These are phyloP conservation scores for Tetragonula clypearis DNA, from an alignment of 1,140 invertebrate genomes.

Conservation along the genomic window DNA sequence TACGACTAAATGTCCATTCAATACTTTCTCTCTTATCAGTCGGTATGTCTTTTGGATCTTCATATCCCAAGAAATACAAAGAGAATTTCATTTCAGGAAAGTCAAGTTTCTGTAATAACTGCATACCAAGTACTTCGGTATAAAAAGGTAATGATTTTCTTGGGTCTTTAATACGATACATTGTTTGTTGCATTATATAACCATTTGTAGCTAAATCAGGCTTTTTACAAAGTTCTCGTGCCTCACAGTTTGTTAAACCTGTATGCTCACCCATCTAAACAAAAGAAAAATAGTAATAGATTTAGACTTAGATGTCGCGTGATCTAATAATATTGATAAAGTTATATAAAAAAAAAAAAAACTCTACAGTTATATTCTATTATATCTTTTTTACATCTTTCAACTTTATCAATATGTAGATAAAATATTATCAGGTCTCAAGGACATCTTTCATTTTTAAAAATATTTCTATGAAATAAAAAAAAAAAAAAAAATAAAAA, in stretches of 20 bases:
- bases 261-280: constrained; percentile 83
- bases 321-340: neutral
- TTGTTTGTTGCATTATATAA: constrained; percentile 97
- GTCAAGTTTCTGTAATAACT: constrained; percentile 92
- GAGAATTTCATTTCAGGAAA: constrained; percentile 95
- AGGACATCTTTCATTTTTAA: neutral
- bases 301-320: neutral
- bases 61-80: constrained; percentile 96
- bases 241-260: constrained; percentile 85
- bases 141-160: constrained; percentile 94
- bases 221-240: constrained; percentile 85
- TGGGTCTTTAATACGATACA: constrained; percentile 97
- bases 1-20: constrained; percentile 90
- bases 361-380: neutral
- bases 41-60: constrained; percentile 88
- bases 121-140: constrained; percentile 94
- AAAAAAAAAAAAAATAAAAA: neutral
- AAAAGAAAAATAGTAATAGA: constrained; percentile 31
- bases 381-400: constrained; percentile 4
- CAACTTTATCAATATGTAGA: constrained; percentile 10
- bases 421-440: constrained; percentile 29
- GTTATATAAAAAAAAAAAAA: neutral
- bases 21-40: constrained; percentile 86
- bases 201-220: constrained; percentile 87
- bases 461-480: neutral